Evolutionary conservation across 1,140 invertebrate species (phyloP).

Genomic region (Papilio machaon): DNA sequence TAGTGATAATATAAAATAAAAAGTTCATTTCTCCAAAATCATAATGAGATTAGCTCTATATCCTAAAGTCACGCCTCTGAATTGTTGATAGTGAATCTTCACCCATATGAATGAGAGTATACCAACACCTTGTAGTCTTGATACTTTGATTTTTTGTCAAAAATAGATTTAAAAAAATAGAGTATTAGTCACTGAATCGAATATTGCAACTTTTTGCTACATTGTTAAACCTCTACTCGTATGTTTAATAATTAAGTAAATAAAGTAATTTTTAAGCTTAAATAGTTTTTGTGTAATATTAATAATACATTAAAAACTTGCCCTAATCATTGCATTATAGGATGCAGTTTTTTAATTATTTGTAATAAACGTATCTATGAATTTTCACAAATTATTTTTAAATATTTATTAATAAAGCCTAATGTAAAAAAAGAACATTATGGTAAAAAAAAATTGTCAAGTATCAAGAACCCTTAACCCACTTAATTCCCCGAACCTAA

Average conservation of each 20-base stretch:
- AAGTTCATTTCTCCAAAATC: slow-evolving; percentile 26
- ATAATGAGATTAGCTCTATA: slow-evolving; percentile 26
- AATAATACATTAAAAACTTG: too few species aligned
- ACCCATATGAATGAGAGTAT: slow-evolving; percentile 61
- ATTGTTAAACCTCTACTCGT: too few species aligned
- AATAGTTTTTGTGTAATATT: too few species aligned
- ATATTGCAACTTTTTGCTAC: too few species aligned
- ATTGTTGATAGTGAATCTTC: slow-evolving; percentile 51
- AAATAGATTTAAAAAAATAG: not conserved
- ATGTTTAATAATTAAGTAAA: too few species aligned
- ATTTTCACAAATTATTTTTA: too few species aligned
- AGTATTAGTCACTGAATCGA: too few species aligned
- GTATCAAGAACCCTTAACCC: slow-evolving; percentile 56
- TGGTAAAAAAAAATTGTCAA: slow-evolving; percentile 30
- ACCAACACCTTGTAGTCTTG: slow-evolving; percentile 41
- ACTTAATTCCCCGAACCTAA: slow-evolving; percentile 14
- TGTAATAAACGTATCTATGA: too few species aligned
- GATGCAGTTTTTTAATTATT: too few species aligned
- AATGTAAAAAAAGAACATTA: not conserved
- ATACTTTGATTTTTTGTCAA: slow-evolving; percentile 47
- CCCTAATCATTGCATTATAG: too few species aligned
- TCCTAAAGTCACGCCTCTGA: slow-evolving; percentile 53
- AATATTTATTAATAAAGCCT: too few species aligned
- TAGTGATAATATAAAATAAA: slow-evolving; percentile 33
- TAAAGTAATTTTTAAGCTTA: too few species aligned